Evolutionary conservation across 2,888 invertebrate species (phyloP).

Genomic region (Hermaeophaga mercurialis): DNA sequence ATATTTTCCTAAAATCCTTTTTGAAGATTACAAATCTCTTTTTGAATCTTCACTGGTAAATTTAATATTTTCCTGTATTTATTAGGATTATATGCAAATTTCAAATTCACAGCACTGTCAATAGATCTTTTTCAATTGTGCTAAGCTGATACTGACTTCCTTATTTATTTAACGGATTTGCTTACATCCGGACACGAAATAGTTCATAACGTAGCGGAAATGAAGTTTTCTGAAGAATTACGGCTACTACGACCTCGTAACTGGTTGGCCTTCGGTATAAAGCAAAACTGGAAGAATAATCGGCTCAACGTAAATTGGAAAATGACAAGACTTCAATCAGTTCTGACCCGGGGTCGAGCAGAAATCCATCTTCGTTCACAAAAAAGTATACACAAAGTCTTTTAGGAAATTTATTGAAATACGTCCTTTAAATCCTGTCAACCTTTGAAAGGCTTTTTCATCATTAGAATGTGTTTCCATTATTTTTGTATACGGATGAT

Average conservation of each 20-base stretch:
- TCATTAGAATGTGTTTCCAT: constrained; percentile 1
- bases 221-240: constrained; percentile 13
- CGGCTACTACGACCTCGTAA: neutral
- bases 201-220: constrained; percentile 16
- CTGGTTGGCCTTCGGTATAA: constrained; percentile 12
- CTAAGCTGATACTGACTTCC: neutral
- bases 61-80: too few relatives aligned
- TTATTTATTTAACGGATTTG: constrained; percentile 4
- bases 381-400: constrained; percentile 13
- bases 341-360: constrained; percentile 15
- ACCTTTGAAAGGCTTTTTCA: neutral
- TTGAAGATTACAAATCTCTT: too few relatives aligned
- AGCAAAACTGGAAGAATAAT: constrained; percentile 19
- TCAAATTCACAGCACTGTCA: too few relatives aligned
- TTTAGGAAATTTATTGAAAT: constrained; percentile 21
- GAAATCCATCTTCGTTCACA: constrained; percentile 12
- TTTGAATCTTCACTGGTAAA: too few relatives aligned
- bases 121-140: neutral
- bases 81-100: too few relatives aligned
- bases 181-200: neutral
- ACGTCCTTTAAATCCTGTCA: constrained; percentile 14
- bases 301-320: constrained; percentile 24
- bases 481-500: constrained; percentile 2
- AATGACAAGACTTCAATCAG: constrained; percentile 25
- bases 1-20: too few relatives aligned